Conservation (phyloP, 2,113 vertebrate species). For the Rutilus rutilus region DNA sequence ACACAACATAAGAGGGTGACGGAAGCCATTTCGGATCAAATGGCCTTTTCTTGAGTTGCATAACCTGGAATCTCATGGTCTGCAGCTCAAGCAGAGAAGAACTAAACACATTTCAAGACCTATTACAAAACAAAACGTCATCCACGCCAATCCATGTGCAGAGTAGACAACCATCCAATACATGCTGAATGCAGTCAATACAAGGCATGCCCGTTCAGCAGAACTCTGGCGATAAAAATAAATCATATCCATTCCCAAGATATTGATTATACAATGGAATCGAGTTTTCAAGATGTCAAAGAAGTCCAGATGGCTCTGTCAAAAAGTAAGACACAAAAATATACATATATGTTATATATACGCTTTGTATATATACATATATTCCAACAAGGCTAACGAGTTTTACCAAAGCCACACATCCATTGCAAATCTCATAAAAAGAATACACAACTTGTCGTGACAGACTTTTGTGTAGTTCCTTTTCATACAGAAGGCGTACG, state of each 20-base stretch:
- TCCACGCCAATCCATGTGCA: slow-evolving; percentile 84
- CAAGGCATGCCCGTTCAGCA: slow-evolving; percentile 85
- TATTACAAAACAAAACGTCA: slow-evolving; percentile 81
- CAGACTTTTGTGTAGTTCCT: slow-evolving; percentile 80
- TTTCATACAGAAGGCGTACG: slow-evolving; percentile 69
- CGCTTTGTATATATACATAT: slow-evolving; percentile 74
- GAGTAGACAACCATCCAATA: slow-evolving; percentile 92
- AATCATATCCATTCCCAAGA: slow-evolving; percentile 66
- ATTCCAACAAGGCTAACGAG: slow-evolving; percentile 61
- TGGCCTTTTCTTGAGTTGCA: slow-evolving; percentile 95
- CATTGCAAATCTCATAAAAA: slow-evolving; percentile 85
- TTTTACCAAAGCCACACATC: slow-evolving; percentile 73
- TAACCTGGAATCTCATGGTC: slow-evolving; percentile 80
- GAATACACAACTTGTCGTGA: slow-evolving; percentile 80
- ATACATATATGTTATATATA: slow-evolving; percentile 75
- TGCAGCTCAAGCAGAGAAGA: slow-evolving; percentile 91
- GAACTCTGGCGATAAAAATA: slow-evolving; percentile 73
- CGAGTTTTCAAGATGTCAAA: slow-evolving; percentile 47
- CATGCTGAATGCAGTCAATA: slow-evolving; percentile 94
- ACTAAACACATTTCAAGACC: slow-evolving; percentile 84
- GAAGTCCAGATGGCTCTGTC: slow-evolving; percentile 16
- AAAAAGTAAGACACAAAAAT: background rate
- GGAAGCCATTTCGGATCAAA: slow-evolving; percentile 89
- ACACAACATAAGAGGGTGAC: slow-evolving; percentile 78
- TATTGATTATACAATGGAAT: slow-evolving; percentile 83